Conservation (phyloP, 2,797 vertebrate genomes). For the Discoglossus pictus region DNA sequence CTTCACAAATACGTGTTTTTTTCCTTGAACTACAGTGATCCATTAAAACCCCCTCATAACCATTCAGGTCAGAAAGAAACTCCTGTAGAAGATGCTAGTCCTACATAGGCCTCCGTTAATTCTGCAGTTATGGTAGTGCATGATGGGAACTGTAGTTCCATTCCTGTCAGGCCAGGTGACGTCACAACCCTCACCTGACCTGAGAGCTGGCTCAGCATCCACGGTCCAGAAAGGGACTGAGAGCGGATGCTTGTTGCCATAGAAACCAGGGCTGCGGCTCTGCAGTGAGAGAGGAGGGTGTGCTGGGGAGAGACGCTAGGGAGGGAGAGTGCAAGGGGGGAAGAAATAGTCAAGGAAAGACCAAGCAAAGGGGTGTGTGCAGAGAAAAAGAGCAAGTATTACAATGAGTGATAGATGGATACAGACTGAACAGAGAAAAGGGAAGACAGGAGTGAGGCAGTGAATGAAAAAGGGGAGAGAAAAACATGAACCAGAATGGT, state of each 20-base stretch:
- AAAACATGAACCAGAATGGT: too few relatives aligned
- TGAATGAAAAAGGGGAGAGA: too few relatives aligned
- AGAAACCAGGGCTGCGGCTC: constrained; percentile 15
- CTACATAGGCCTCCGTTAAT: too few relatives aligned
- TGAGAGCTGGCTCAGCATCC: constrained; percentile 13
- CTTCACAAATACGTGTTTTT: too few relatives aligned
- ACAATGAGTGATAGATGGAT: too few relatives aligned
- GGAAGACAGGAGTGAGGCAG: too few relatives aligned
- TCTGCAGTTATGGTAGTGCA: too few relatives aligned
- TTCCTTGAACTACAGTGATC: too few relatives aligned
- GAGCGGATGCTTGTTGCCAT: constrained; percentile 17
- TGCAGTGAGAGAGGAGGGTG: constrained; percentile 12
- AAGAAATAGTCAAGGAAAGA: constrained; percentile 54
- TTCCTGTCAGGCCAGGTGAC: neutral
- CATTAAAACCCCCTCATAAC: neutral
- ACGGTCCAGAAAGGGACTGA: neutral
- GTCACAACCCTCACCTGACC: constrained; percentile 6
- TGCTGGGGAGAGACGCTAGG: neutral
- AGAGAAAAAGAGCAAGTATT: too few relatives aligned
- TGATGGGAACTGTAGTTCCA: neutral
- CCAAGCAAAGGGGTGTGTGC: constrained; percentile 56
- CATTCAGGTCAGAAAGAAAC: neutral
- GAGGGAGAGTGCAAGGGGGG: constrained; percentile 56
- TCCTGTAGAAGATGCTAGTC: too few relatives aligned
- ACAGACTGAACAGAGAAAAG: too few relatives aligned